Conservation (phyloP, 2,113 vertebrate species). For the Hippocampus mohnikei region DNA sequence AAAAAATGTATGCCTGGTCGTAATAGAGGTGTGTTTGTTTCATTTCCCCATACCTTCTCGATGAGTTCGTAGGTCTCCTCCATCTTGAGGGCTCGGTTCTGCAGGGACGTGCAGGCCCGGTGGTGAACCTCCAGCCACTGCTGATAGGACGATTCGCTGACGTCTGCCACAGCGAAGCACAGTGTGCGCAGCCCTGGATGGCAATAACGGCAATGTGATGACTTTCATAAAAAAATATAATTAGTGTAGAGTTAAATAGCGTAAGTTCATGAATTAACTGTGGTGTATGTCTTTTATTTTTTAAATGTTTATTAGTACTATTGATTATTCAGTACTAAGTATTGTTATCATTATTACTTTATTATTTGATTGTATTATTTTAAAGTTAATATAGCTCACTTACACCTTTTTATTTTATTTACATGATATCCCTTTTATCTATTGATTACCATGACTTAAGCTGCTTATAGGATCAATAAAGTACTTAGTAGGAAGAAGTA, state of each 20-base stretch:
- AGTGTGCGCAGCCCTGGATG: conserved; percentile 86
- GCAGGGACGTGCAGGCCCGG: conserved; percentile 84
- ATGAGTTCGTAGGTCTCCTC: conserved; percentile 97
- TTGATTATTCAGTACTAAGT: background rate
- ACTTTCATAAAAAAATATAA: no score
- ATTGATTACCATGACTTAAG: background rate
- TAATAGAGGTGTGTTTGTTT: background rate
- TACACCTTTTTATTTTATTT: no score
- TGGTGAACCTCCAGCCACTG: conserved; percentile 86
- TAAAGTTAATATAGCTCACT: no score
- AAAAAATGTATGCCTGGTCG: background rate
- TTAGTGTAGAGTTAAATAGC: no score
- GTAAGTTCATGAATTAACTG: no score
- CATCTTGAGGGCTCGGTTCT: conserved; percentile 90
- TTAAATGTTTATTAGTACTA: background rate
- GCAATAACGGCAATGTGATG: conserved; percentile 1
- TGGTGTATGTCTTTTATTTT: background rate
- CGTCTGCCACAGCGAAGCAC: conserved; percentile 90
- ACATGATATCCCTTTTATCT: background rate
- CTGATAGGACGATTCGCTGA: conserved; percentile 87
- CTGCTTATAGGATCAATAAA: no score
- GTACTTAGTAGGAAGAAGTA: no score
- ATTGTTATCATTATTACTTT: no score
- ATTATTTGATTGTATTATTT: background rate
- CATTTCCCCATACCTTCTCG: conserved; percentile 79